phyloP scores from a whole-genome alignment of 2,797 vertebrate genomes.

The Rhynchonycteris naso region DNA sequence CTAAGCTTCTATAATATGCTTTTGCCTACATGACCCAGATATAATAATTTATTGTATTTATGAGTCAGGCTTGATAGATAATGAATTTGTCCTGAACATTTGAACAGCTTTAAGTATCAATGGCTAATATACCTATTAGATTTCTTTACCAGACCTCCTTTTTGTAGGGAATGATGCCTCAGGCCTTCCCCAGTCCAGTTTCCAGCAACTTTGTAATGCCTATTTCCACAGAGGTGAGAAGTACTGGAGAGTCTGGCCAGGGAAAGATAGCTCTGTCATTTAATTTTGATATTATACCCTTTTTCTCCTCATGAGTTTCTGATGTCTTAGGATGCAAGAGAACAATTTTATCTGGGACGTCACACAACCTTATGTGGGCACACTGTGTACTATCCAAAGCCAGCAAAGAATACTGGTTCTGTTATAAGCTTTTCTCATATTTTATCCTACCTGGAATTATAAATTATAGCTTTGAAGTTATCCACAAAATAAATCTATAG shows the following conservation, averaged over 20 bases:
- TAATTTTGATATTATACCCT: neutral
- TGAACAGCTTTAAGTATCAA: conserved; percentile 31
- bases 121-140: neutral
- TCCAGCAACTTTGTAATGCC: neutral
- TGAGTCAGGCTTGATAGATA: neutral
- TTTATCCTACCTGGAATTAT: neutral
- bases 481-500: conserved; percentile 47
- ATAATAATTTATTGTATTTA: conserved; percentile 49
- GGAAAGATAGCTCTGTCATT: neutral
- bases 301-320: conserved; percentile 24
- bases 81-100: neutral
- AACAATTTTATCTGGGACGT: neutral
- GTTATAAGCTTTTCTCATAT: neutral
- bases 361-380: neutral
- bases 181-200: neutral
- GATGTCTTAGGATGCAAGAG: neutral
- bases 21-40: conserved; percentile 38
- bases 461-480: conserved; percentile 52
- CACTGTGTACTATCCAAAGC: neutral
- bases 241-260: neutral
- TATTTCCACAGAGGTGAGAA: neutral
- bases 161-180: neutral
- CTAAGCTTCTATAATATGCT: neutral
- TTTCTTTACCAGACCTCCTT: neutral
- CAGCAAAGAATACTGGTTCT: neutral